phyloP scores from a whole-genome alignment of 2,888 invertebrate species.

The Aphodius granarius region DNA sequence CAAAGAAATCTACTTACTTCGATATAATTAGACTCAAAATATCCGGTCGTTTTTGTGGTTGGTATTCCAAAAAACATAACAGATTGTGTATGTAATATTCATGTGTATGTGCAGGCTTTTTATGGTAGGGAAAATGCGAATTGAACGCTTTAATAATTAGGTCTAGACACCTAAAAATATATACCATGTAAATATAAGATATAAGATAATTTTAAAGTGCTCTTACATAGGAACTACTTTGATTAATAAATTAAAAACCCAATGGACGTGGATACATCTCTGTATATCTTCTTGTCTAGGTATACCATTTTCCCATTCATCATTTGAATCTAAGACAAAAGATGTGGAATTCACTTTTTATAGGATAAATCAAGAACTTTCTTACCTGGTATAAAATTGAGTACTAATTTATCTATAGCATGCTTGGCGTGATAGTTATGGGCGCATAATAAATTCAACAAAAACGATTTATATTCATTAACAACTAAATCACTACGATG shows the following conservation, averaged over 20 bases:
- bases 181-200: constrained; percentile 14
- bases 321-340: constrained; percentile 51
- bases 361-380: constrained; percentile 3
- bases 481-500: constrained; percentile 56
- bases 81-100: constrained; percentile 79
- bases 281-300: constrained; percentile 59
- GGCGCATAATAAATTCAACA: constrained; percentile 68
- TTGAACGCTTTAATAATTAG: constrained; percentile 67
- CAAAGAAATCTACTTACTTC: constrained; percentile 61
- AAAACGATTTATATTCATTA: constrained; percentile 63
- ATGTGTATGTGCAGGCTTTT: constrained; percentile 66
- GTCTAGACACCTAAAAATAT: constrained; percentile 67
- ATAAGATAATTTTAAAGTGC: constrained; percentile 34
- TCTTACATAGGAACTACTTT: constrained; percentile 64
- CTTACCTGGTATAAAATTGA: constrained; percentile 62
- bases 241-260: constrained; percentile 51
- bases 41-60: constrained; percentile 69
- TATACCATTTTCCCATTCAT: constrained; percentile 63
- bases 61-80: constrained; percentile 73
- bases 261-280: constrained; percentile 67
- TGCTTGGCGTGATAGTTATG: constrained; percentile 67
- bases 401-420: constrained; percentile 64
- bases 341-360: not conserved
- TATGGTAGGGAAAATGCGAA: constrained; percentile 76
- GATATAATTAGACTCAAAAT: constrained; percentile 75